Conservation (phyloP, 2,888 invertebrate species). For the Drosophila anceps region DNA sequence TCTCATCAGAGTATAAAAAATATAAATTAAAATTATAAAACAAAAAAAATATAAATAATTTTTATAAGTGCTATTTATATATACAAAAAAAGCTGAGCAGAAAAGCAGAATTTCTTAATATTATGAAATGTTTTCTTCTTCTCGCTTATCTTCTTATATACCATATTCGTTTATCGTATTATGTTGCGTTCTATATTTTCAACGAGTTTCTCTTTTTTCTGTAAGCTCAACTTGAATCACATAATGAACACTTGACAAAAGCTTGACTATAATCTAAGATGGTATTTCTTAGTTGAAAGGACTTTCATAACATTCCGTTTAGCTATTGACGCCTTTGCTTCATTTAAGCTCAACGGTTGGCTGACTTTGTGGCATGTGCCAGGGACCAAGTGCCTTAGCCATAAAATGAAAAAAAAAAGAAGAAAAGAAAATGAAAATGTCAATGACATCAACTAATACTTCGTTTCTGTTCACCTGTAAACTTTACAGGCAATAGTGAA, state of each 20-base stretch:
- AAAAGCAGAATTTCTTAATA: no score
- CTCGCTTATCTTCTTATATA: background rate
- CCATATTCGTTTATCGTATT: background rate
- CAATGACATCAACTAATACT: slow-evolving; percentile 62
- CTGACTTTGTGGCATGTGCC: slow-evolving; percentile 55
- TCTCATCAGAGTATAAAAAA: no score
- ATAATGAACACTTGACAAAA: background rate
- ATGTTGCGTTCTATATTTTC: background rate
- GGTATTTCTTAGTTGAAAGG: background rate
- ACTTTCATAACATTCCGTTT: slow-evolving; percentile 28
- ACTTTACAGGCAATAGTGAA: slow-evolving; percentile 60
- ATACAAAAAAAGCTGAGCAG: no score
- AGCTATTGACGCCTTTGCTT: slow-evolving; percentile 22
- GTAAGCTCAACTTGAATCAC: background rate
- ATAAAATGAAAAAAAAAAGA: slow-evolving; percentile 30
- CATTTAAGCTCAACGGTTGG: slow-evolving; percentile 47
- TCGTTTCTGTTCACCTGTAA: slow-evolving; percentile 35
- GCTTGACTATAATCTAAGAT: background rate
- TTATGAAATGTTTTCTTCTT: no score
- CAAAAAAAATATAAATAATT: no score
- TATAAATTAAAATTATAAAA: no score
- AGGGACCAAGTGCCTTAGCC: slow-evolving; percentile 38
- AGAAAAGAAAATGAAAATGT: slow-evolving; percentile 54
- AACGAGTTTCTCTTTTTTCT: background rate
- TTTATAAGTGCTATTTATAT: no score